phyloP scores from a whole-genome alignment of 2,797 vertebrate genomes.

The Chelmon rostratus region DNA sequence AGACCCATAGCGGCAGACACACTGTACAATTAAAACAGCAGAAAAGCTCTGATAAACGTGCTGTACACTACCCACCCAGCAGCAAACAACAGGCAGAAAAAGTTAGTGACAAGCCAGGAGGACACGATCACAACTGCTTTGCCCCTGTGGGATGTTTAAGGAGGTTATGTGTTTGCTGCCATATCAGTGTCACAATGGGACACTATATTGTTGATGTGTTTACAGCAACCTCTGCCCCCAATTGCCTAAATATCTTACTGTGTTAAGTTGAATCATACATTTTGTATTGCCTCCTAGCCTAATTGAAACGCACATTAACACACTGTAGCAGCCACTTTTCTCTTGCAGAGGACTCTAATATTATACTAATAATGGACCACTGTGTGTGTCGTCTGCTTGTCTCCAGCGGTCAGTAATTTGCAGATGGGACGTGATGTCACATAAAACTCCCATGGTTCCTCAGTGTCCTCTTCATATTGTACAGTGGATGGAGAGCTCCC shows the following conservation, averaged over 20 bases:
- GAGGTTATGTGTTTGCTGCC: too few species aligned
- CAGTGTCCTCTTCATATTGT: conserved; percentile 51
- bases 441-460: conserved; percentile 50
- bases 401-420: conserved; percentile 36
- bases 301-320: conserved; percentile 13
- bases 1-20: too few species aligned
- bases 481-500: conserved; percentile 54
- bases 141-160: too few species aligned
- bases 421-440: conserved; percentile 58
- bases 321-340: not conserved
- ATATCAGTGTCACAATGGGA: not conserved
- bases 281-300: not conserved
- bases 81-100: not conserved
- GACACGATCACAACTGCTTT: too few species aligned
- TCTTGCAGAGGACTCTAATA: conserved; percentile 3
- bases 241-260: not conserved
- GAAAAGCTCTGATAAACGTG: not conserved
- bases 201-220: not conserved
- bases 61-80: too few species aligned
- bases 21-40: not conserved
- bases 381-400: conserved; percentile 33
- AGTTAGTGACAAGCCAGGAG: not conserved
- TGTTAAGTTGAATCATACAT: not conserved
- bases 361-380: conserved; percentile 60
- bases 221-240: not conserved